Evolutionary conservation across 2,113 vertebrate genomes (phyloP).

Genomic region (Spilogale gracilis): DNA sequence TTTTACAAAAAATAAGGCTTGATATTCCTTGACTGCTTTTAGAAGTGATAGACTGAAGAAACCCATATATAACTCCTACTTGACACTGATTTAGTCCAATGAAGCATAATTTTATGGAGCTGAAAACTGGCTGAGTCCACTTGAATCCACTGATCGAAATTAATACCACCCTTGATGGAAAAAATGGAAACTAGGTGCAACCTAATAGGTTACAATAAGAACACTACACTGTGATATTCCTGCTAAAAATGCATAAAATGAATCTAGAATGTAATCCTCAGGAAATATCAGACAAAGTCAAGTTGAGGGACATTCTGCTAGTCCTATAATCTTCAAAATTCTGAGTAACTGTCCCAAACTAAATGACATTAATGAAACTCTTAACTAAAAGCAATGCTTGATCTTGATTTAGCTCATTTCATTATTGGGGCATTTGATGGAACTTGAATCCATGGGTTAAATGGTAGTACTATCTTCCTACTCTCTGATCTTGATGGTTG

Average conservation of each 20-base stretch:
- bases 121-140: not conserved
- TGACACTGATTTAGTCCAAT: not conserved
- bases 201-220: not conserved
- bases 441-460: not conserved
- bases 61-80: not conserved
- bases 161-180: not conserved
- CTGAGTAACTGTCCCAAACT: not conserved
- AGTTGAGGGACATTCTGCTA: not conserved
- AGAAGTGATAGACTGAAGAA: not conserved
- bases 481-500: not conserved
- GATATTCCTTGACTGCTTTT: not conserved
- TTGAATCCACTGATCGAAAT: not conserved
- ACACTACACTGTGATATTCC: not conserved
- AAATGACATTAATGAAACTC: not conserved
- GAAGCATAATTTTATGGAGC: not conserved
- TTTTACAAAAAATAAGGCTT: slow-evolving; percentile 2
- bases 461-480: not conserved
- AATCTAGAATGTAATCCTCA: not conserved
- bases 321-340: not conserved
- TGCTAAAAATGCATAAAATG: not conserved
- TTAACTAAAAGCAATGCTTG: not conserved
- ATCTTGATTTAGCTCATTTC: not conserved
- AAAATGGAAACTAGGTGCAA: not conserved
- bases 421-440: not conserved
- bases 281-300: not conserved